Conservation (phyloP, 2,888 invertebrate genomes). For the Arctia plantaginis region DNA sequence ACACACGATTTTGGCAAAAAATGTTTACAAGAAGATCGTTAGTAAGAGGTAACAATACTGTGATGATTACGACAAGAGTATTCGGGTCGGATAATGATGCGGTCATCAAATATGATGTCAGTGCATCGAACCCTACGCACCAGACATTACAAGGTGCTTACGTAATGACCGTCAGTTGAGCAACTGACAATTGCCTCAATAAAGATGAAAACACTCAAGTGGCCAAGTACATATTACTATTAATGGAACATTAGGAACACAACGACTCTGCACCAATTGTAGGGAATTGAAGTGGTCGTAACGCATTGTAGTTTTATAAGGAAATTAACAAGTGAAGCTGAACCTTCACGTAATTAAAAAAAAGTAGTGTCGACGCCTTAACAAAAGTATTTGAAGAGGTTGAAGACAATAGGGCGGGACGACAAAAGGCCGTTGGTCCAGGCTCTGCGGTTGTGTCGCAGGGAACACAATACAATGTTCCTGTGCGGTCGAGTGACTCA, state of each 20-base stretch:
- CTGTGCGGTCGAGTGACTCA: conserved; percentile 79
- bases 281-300: conserved; percentile 54
- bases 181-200: conserved; percentile 82
- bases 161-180: conserved; percentile 74
- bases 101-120: conserved; percentile 59
- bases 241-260: conserved; percentile 73
- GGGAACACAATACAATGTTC: conserved; percentile 74
- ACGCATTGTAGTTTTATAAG: conserved; percentile 53
- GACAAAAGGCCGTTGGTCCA: conserved; percentile 76
- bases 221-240: conserved; percentile 68
- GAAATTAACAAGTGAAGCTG: conserved; percentile 56
- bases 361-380: conserved; percentile 64
- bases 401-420: conserved; percentile 75
- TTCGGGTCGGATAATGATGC: conserved; percentile 34
- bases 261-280: conserved; percentile 58
- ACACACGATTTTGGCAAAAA: not conserved
- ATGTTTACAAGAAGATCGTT: not conserved
- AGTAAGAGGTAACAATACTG: conserved; percentile 20
- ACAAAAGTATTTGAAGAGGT: conserved; percentile 73
- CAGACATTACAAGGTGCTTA: conserved; percentile 73
- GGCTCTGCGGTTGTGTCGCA: conserved; percentile 69
- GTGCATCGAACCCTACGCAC: conserved; percentile 73
- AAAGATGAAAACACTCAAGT: conserved; percentile 78
- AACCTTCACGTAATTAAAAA: conserved; percentile 61
- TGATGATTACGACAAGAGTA: conserved; percentile 28